Percentiles rank a stretch among this genome's conserved stretches.
Evolutionary conservation across 2,113 vertebrate species (phyloP).

Genomic region (Spermophilus dauricus): DNA sequence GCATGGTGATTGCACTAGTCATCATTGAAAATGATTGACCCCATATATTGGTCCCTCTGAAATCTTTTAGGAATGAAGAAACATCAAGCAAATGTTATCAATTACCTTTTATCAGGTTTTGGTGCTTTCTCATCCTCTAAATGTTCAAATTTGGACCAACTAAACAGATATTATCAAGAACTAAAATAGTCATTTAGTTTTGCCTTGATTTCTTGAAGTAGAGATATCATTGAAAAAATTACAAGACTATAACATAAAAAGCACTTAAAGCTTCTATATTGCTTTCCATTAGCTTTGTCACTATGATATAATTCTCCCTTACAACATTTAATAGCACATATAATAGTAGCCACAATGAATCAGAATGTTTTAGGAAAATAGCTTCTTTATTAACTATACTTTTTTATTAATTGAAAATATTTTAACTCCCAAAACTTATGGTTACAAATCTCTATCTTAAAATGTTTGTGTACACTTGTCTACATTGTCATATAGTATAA

Average conservation of each 20-base stretch:
- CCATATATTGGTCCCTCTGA: background rate
- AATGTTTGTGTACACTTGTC: background rate
- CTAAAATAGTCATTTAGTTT: background rate
- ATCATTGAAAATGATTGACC: background rate
- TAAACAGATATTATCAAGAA: background rate
- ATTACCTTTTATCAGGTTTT: background rate
- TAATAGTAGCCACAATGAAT: background rate
- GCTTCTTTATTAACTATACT: background rate
- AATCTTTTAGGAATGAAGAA: background rate
- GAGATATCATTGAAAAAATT: background rate
- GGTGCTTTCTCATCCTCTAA: background rate
- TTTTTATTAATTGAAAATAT: background rate
- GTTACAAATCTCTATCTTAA: background rate
- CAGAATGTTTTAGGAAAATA: background rate
- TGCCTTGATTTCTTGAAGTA: background rate
- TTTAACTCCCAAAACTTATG: background rate
- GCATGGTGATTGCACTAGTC: background rate
- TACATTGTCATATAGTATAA: conserved; percentile 4
- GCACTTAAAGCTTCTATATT: background rate
- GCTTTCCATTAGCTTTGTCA: background rate
- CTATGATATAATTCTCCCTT: background rate
- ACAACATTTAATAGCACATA: background rate
- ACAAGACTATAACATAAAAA: background rate
- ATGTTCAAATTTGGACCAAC: background rate
- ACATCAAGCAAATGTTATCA: background rate